Conservation (phyloP, 2,888 invertebrate species). For the Sarcophaga carnaria region DNA sequence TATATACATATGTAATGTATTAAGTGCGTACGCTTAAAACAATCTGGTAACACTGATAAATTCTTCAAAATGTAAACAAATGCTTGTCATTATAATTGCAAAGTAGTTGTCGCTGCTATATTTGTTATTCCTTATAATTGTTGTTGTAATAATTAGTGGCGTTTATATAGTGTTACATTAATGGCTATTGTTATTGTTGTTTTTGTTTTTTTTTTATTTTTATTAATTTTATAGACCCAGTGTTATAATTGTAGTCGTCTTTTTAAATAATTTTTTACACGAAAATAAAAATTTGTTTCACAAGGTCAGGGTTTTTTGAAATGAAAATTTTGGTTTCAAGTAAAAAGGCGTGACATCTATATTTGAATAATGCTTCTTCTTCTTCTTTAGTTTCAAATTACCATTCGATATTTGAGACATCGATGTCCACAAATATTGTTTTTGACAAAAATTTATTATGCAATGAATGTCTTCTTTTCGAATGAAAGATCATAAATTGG, state of each 20-base stretch:
- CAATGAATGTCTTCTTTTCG: neutral
- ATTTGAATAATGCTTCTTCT: neutral
- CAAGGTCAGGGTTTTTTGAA: conserved; percentile 59
- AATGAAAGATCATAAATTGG: no score
- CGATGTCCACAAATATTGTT: no score
- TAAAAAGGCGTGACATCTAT: conserved; percentile 47
- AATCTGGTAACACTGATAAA: no score
- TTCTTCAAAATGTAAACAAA: neutral
- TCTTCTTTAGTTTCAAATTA: no score
- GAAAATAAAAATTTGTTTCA: conserved; percentile 27
- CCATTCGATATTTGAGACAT: no score
- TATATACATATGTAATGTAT: no score
- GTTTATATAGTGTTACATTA: conserved; percentile 3
- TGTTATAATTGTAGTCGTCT: conserved; percentile 59
- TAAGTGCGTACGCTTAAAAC: no score
- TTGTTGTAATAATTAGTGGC: neutral
- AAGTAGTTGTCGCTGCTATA: neutral
- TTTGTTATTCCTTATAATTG: neutral
- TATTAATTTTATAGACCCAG: neutral
- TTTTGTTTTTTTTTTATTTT: neutral
- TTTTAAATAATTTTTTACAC: conserved; percentile 26
- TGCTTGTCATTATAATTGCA: conserved; percentile 15
- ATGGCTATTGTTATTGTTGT: neutral
- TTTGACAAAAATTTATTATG: neutral
- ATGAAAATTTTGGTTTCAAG: neutral